Conservation (phyloP, 2,113 vertebrate species). For the Brienomyrus longianalis region DNA sequence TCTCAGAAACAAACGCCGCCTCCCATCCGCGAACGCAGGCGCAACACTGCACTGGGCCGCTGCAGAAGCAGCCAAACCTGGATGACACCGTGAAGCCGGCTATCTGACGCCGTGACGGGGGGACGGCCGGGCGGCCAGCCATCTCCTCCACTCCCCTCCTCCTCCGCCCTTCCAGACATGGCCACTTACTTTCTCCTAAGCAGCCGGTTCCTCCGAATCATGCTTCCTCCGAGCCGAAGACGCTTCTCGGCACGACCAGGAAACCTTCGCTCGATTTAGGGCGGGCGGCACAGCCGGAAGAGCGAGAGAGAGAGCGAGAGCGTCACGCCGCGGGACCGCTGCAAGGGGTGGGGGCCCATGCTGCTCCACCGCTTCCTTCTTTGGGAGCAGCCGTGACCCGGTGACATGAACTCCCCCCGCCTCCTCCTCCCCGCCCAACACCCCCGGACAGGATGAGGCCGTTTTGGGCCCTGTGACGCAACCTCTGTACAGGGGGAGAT, state of each 20-base stretch:
- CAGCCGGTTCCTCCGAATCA: conserved; percentile 40
- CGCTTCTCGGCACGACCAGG: conserved; percentile 43
- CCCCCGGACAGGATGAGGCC: not conserved
- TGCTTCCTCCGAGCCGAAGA: conserved; percentile 31
- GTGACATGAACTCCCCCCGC: conserved; percentile 26
- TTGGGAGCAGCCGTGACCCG: conserved; percentile 37
- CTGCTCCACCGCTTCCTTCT: conserved; percentile 32
- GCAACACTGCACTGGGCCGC: not conserved
- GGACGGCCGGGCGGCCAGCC: not conserved
- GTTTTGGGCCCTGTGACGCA: not conserved
- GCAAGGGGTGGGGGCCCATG: not conserved
- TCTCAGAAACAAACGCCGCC: not conserved
- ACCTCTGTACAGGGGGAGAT: not conserved
- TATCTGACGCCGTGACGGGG: not conserved
- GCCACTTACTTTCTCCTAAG: conserved; percentile 44
- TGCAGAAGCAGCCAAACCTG: not conserved
- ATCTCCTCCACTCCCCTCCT: not conserved
- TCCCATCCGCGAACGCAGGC: not conserved
- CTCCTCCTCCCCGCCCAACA: too few relatives aligned
- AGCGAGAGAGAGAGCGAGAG: not conserved
- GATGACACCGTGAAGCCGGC: not conserved
- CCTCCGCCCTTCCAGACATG: not conserved
- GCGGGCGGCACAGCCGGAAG: not conserved
- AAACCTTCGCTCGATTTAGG: conserved; percentile 41
- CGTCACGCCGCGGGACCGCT: not conserved